These are phyloP conservation scores for Oryctes rhinoceros DNA, from an alignment of 1,140 invertebrate species.

Conservation along the genomic window DNA sequence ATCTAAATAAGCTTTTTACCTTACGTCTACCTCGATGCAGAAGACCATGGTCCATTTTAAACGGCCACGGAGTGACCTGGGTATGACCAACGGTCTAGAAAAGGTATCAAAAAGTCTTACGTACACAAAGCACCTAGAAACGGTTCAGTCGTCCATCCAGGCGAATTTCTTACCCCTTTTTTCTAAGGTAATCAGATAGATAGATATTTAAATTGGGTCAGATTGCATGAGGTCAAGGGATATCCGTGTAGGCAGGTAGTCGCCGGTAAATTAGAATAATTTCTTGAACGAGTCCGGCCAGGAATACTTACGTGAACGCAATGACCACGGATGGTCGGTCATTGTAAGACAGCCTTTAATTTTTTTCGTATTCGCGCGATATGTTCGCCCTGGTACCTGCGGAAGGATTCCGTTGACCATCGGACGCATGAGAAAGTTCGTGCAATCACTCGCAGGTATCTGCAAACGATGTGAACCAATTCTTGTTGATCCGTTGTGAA, in stretches of 20 bases:
- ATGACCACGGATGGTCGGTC: slow-evolving; percentile 39
- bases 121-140: neutral
- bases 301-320: neutral
- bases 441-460: slow-evolving; percentile 28
- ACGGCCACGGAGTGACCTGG: slow-evolving; percentile 38
- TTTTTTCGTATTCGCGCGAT: slow-evolving; percentile 14
- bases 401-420: slow-evolving; percentile 33
- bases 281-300: neutral
- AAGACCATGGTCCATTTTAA: slow-evolving; percentile 41
- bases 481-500: neutral
- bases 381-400: slow-evolving; percentile 2
- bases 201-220: slow-evolving; percentile 40
- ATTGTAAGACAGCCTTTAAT: slow-evolving; percentile 26
- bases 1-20: slow-evolving; percentile 11
- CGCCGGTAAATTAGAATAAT: slow-evolving; percentile 25
- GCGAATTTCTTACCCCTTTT: slow-evolving; percentile 35
- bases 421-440: slow-evolving; percentile 17
- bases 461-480: slow-evolving; percentile 32
- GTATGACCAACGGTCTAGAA: slow-evolving; percentile 40
- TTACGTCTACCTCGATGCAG: neutral
- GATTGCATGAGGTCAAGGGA: slow-evolving; percentile 38
- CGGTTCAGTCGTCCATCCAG: neutral
- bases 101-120: slow-evolving; percentile 2
- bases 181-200: slow-evolving; percentile 30
- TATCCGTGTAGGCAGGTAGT: slow-evolving; percentile 37